These are phyloP conservation scores for Xiphorhynchus elegans DNA, from an alignment of 2,113 vertebrate species.

Conservation along the genomic window DNA sequence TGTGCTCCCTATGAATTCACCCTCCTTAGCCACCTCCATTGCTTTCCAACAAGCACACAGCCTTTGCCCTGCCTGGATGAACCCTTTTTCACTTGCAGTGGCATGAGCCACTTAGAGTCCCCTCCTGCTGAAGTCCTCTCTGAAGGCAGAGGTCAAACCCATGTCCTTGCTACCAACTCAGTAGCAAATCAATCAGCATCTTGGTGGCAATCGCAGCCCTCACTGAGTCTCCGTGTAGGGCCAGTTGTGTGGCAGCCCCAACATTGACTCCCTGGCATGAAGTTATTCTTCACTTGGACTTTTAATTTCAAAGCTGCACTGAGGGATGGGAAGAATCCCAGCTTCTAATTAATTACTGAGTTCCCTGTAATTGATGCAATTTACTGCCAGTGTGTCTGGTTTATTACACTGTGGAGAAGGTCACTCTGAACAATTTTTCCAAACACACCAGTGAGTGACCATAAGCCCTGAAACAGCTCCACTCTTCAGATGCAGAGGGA, in stretches of 20 bases:
- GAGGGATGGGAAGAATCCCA: neutral
- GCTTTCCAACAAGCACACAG: neutral
- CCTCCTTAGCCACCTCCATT: neutral
- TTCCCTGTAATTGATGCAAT: constrained; percentile 10
- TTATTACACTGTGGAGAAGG: neutral
- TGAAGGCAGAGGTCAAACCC: neutral
- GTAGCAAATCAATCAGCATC: neutral
- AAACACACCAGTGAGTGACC: neutral
- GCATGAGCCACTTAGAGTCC: neutral
- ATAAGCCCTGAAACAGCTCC: neutral
- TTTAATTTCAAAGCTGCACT: neutral
- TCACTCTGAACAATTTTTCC: neutral
- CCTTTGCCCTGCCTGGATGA: fast-evolving
- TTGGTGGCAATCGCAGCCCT: neutral
- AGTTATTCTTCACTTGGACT: neutral
- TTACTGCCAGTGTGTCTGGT: neutral
- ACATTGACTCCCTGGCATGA: neutral
- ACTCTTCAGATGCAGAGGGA: neutral
- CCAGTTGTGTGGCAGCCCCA: neutral
- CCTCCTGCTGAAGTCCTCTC: neutral
- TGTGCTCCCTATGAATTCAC: neutral
- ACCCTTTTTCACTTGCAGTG: neutral
- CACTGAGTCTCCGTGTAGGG: fast-evolving
- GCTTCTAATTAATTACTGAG: constrained; percentile 31
- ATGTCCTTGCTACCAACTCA: neutral